Conservation (phyloP, 2,888 invertebrate species). For the Plagiodera versicolora region DNA sequence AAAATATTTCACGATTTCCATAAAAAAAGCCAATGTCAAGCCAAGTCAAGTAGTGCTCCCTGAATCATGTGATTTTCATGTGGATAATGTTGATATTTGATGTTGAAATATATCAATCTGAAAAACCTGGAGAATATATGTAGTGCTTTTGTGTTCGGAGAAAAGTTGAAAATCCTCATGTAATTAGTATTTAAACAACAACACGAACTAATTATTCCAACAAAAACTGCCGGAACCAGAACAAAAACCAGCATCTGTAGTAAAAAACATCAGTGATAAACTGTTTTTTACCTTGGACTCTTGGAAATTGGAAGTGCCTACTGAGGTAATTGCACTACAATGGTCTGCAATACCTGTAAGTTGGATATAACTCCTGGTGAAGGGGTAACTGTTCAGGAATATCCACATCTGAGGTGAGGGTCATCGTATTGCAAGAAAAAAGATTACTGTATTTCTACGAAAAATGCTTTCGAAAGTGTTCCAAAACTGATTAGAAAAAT, state of each 20-base stretch:
- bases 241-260: constrained; percentile 5
- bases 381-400: constrained; percentile 9
- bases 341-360: constrained; percentile 11
- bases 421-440: constrained; percentile 7
- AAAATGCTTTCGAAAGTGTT: constrained; percentile 8
- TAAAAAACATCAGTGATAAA: not conserved
- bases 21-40: too few species aligned
- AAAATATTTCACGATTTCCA: too few species aligned
- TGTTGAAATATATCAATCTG: constrained; percentile 10
- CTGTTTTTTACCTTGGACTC: not conserved
- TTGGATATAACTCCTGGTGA: constrained; percentile 4
- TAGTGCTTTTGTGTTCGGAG: constrained; percentile 4
- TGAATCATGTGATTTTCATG: constrained; percentile 8
- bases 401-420: constrained; percentile 11
- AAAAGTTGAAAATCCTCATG: constrained; percentile 10
- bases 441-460: constrained; percentile 7
- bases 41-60: constrained; percentile 2
- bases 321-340: constrained; percentile 9
- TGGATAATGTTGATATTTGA: constrained; percentile 2
- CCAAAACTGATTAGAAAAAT: constrained; percentile 9
- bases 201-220: not conserved
- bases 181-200: constrained; percentile 8
- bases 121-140: constrained; percentile 7
- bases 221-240: constrained; percentile 4
- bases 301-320: constrained; percentile 9